Conservation (phyloP, 2,888 invertebrate species). For the Galerucella pusilla region DNA sequence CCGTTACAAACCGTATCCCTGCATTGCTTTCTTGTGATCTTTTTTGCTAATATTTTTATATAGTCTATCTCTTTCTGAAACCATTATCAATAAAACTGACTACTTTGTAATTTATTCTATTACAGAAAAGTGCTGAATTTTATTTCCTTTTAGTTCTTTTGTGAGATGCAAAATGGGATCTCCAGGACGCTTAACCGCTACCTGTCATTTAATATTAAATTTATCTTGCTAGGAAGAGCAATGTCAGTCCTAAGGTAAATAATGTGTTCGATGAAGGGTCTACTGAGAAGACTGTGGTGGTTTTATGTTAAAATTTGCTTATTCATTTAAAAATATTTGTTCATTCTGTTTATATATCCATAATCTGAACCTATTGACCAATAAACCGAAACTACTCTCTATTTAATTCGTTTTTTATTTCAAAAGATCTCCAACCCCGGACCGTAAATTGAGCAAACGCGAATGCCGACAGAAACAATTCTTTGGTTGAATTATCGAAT, state of each 20-base stretch:
- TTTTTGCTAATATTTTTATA: neutral
- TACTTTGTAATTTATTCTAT: neutral
- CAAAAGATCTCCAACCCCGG: conserved; percentile 63
- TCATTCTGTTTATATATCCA: neutral
- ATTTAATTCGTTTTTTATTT: conserved; percentile 27
- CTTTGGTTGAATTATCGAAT: conserved; percentile 60
- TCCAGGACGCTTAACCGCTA: neutral
- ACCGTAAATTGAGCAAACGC: conserved; percentile 62
- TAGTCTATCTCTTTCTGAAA: neutral
- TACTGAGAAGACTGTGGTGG: no score
- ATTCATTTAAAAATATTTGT: neutral
- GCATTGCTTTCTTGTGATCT: no score
- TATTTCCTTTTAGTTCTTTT: neutral
- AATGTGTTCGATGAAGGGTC: neutral
- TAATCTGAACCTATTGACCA: conserved; percentile 20
- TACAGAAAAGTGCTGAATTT: neutral
- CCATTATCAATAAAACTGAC: neutral
- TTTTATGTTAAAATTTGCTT: neutral
- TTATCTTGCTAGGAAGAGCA: neutral
- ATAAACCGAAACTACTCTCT: conserved; percentile 21
- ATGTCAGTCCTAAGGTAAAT: neutral
- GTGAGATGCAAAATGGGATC: neutral
- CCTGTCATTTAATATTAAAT: neutral
- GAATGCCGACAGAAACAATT: conserved; percentile 56
- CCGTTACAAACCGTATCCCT: no score